Conservation (phyloP, 1,140 invertebrate species). For the Conus betulinus region DNA sequence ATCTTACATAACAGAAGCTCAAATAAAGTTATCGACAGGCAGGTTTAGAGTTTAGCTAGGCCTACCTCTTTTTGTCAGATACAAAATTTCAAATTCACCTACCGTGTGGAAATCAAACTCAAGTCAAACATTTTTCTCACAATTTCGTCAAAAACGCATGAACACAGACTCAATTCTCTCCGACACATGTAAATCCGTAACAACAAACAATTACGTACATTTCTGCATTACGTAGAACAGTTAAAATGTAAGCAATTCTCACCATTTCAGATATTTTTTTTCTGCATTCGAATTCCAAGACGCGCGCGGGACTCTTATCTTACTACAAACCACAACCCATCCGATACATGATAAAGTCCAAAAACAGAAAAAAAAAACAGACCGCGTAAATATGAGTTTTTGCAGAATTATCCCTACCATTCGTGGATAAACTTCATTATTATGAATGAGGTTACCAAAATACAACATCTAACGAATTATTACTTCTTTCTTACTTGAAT, state of each 20-base stretch:
- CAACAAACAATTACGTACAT: too few species aligned
- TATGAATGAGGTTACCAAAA: too few species aligned
- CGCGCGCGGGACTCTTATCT: neutral
- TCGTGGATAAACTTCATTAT: too few species aligned
- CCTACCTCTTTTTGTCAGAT: neutral
- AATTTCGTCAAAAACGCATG: neutral
- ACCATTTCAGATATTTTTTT: conserved; percentile 1
- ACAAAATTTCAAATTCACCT: neutral
- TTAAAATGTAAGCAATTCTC: neutral
- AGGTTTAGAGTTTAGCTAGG: neutral
- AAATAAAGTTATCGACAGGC: too few species aligned
- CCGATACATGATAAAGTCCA: neutral
- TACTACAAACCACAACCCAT: neutral
- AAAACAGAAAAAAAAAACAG: neutral
- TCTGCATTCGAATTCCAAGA: neutral
- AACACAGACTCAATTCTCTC: too few species aligned
- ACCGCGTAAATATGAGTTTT: too few species aligned
- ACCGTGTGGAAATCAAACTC: neutral
- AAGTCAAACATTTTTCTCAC: neutral
- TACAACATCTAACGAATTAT: neutral
- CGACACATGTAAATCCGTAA: too few species aligned
- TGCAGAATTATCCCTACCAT: too few species aligned
- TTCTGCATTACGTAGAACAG: neutral
- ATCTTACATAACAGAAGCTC: too few species aligned
- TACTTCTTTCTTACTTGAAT: neutral